Percentiles rank a stretch among this genome's conserved stretches.
These are phyloP conservation scores for Antechinus flavipes DNA, from an alignment of 2,113 vertebrate species.

Conservation along the genomic window DNA sequence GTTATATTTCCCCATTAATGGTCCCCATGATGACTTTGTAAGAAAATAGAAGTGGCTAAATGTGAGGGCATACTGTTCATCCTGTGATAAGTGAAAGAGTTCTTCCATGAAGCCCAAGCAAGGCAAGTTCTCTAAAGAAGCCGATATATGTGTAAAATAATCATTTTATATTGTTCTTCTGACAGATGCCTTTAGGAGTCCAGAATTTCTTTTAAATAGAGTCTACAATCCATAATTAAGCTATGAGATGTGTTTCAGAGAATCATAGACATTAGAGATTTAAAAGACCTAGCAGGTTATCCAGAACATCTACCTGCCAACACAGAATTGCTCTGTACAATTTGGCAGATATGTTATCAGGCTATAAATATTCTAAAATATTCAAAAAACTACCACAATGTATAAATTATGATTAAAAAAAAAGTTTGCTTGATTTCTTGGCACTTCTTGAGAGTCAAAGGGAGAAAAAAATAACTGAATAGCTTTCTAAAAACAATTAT, in stretches of 20 bases:
- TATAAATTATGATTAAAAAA: conserved; percentile 73
- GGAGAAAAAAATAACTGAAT: conserved; percentile 35
- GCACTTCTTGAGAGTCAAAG: conserved; percentile 15
- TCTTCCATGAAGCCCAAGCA: neutral
- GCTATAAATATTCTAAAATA: conserved; percentile 69
- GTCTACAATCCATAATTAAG: conserved; percentile 70
- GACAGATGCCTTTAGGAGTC: conserved; percentile 40
- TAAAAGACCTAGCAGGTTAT: conserved; percentile 66
- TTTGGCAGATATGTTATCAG: conserved; percentile 62
- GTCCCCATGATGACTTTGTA: neutral
- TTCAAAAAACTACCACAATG: conserved; percentile 66
- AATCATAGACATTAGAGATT: conserved; percentile 60
- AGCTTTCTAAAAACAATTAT: conserved; percentile 67
- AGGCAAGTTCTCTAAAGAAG: conserved; percentile 46
- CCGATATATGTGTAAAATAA: neutral
- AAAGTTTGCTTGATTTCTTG: conserved; percentile 70
- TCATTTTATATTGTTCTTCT: conserved; percentile 51
- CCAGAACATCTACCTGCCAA: conserved; percentile 63
- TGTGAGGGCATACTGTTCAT: neutral
- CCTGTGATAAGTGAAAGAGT: neutral
- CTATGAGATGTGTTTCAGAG: conserved; percentile 75
- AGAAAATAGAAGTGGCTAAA: neutral
- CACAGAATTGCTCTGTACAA: conserved; percentile 34
- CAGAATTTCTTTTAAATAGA: conserved; percentile 56
- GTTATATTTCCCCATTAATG: neutral